Evolutionary conservation across 1,140 invertebrate genomes (phyloP).

Genomic region (Penaeus japonicus): DNA sequence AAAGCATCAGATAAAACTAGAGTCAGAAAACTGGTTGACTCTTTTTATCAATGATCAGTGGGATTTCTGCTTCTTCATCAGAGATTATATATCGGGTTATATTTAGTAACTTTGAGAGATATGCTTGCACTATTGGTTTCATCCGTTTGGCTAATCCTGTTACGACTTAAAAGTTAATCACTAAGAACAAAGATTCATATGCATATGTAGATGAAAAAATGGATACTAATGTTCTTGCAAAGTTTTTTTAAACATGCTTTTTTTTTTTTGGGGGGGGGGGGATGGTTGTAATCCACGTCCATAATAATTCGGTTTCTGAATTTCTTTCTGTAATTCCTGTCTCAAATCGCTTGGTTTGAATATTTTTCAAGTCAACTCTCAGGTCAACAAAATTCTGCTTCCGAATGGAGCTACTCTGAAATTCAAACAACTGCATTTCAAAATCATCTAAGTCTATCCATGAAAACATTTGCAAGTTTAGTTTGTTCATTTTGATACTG

Average conservation of each 20-base stretch:
- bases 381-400: background rate
- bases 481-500: background rate
- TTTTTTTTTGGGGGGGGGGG: no score
- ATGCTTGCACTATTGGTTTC: background rate
- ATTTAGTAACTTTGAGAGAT: background rate
- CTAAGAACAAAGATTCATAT: background rate
- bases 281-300: background rate
- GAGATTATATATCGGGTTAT: background rate
- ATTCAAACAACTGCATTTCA: slow-evolving; percentile 1
- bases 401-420: slow-evolving; percentile 6
- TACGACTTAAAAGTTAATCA: background rate
- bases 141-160: background rate
- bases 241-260: background rate
- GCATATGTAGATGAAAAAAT: background rate
- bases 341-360: background rate
- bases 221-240: background rate
- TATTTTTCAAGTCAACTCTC: background rate
- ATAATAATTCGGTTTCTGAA: background rate
- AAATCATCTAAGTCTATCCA: slow-evolving; percentile 7
- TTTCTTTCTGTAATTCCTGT: background rate
- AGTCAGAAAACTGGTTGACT: no score
- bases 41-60: no score
- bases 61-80: background rate
- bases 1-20: no score
- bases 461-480: slow-evolving; percentile 11